These are phyloP conservation scores for Ammodytes marinus DNA, from an alignment of 2,113 vertebrate species.

Conservation along the genomic window DNA sequence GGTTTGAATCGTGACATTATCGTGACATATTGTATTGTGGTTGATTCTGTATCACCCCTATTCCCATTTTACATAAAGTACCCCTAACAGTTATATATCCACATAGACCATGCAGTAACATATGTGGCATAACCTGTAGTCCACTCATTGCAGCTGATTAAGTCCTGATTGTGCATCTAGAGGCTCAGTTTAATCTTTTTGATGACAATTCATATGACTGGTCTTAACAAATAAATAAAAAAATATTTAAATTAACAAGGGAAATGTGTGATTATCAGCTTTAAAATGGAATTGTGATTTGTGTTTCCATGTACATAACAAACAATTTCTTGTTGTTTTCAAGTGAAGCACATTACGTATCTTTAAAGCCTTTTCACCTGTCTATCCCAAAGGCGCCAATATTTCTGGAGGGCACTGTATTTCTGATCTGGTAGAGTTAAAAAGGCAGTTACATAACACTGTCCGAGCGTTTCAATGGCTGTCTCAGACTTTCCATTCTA, in stretches of 20 bases:
- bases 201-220: too few relatives aligned
- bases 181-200: too few relatives aligned
- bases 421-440: slow-evolving; percentile 75
- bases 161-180: background rate
- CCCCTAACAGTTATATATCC: background rate
- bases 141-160: background rate
- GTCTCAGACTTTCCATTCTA: slow-evolving; percentile 85
- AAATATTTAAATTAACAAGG: background rate
- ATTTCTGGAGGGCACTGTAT: slow-evolving; percentile 70
- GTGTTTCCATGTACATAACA: background rate
- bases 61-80: background rate
- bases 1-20: background rate
- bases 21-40: background rate
- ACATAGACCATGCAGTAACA: background rate
- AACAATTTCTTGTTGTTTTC: background rate
- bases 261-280: background rate
- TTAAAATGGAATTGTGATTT: background rate
- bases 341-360: background rate
- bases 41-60: background rate
- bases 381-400: slow-evolving; percentile 69
- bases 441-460: slow-evolving; percentile 80
- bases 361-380: slow-evolving; percentile 60
- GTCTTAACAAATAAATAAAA: too few relatives aligned
- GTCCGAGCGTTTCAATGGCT: slow-evolving; percentile 78
- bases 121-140: background rate